These are phyloP conservation scores for Antheraea yamamai DNA, from an alignment of 2,888 invertebrate genomes.

Conservation along the genomic window DNA sequence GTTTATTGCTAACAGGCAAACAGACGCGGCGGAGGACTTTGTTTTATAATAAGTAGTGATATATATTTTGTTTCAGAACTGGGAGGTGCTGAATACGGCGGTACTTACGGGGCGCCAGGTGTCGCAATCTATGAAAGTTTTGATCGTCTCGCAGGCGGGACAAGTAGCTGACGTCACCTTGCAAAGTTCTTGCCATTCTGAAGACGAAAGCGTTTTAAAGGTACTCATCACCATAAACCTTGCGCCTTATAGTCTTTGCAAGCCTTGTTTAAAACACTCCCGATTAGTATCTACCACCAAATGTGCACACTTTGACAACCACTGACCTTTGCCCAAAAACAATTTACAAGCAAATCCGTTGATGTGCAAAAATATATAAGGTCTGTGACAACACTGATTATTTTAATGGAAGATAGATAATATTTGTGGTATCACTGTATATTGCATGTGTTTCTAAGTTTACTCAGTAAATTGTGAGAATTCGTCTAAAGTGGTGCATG, in stretches of 20 bases:
- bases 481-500: no score
- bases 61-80: conserved; percentile 85
- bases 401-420: no score
- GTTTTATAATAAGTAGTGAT: neutral
- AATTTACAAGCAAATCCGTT: no score
- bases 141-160: conserved; percentile 96
- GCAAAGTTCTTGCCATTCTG: conserved; percentile 96
- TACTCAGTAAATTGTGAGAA: no score
- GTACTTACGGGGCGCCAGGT: conserved; percentile 96
- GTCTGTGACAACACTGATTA: no score
- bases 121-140: conserved; percentile 96
- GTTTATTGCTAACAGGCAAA: no score
- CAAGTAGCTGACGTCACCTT: conserved; percentile 97
- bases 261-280: neutral
- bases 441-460: no score
- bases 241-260: neutral
- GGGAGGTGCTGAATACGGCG: conserved; percentile 97
- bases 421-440: no score
- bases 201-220: conserved; percentile 97
- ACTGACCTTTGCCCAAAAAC: no score
- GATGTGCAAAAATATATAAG: no score
- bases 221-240: conserved; percentile 71
- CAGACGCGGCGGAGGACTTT: no score
- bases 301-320: neutral
- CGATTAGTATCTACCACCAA: neutral